Conservation (phyloP, 2,113 vertebrate genomes). For the Corydoras maculifer region DNA sequence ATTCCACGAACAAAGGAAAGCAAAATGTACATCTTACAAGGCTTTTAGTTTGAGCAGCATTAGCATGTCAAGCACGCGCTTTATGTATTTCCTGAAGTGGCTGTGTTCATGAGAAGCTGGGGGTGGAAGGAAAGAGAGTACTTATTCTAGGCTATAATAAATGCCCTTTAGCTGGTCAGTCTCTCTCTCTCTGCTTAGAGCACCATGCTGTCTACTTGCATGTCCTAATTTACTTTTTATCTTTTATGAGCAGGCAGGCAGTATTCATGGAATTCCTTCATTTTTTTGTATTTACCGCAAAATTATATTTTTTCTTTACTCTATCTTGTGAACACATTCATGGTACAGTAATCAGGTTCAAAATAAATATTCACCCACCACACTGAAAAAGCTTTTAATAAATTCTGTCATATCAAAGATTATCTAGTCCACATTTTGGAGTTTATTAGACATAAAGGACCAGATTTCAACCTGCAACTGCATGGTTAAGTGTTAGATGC, state of each 20-base stretch:
- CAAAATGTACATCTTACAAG: not conserved
- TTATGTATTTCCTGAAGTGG: conserved; percentile 7
- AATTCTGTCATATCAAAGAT: not conserved
- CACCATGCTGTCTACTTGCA: conserved; percentile 16
- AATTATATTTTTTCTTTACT: not conserved
- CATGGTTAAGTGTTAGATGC: too few species aligned
- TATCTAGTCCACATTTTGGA: not conserved
- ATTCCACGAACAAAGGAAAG: not conserved
- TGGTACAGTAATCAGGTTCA: conserved; percentile 4
- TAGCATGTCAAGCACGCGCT: conserved; percentile 15
- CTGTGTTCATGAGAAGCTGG: conserved; percentile 7
- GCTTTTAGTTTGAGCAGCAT: not conserved
- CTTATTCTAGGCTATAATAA: conserved; percentile 36
- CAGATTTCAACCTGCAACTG: too few species aligned
- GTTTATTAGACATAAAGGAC: not conserved
- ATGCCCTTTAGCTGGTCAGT: conserved; percentile 35
- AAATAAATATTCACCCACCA: conserved; percentile 25
- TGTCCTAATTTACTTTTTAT: conserved; percentile 34
- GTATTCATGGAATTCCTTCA: conserved; percentile 15
- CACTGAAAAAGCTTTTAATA: conserved; percentile 3
- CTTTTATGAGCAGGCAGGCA: conserved; percentile 8
- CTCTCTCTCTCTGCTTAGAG: conserved; percentile 12
- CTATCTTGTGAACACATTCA: conserved; percentile 7
- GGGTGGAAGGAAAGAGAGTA: conserved; percentile 19
- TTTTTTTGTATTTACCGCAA: conserved; percentile 41